These are phyloP conservation scores for Laticauda laticaudata DNA, from an alignment of 2,113 vertebrate species.

Conservation along the genomic window DNA sequence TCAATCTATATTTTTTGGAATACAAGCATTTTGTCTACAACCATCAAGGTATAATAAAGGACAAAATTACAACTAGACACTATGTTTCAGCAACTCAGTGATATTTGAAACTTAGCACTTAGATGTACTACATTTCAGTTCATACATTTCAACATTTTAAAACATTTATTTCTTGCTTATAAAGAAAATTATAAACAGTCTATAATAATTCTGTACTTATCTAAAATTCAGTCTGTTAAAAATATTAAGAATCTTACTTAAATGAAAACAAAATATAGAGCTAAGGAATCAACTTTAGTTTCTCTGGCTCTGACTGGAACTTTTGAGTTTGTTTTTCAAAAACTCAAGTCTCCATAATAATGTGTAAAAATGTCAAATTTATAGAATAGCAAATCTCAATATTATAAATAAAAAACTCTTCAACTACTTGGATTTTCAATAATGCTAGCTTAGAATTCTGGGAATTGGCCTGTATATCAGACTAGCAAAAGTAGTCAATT, in stretches of 20 bases:
- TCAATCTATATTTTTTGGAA: neutral
- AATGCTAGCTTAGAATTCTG: neutral
- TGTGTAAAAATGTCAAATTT: neutral
- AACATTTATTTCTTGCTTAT: neutral
- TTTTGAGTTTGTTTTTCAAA: neutral
- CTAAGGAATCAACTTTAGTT: neutral
- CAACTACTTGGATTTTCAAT: neutral
- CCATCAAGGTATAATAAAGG: neutral
- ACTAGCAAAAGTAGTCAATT: neutral
- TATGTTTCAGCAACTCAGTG: neutral
- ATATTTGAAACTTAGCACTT: neutral
- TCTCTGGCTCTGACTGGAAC: neutral
- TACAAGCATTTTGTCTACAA: neutral
- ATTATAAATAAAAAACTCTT: neutral
- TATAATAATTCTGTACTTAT: neutral
- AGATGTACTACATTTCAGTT: neutral
- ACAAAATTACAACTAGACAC: neutral
- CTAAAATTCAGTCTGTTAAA: neutral
- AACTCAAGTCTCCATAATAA: neutral
- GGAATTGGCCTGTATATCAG: neutral
- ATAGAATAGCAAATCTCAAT: neutral
- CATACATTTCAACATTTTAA: neutral
- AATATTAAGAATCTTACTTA: neutral
- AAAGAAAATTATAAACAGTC: neutral
- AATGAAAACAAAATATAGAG: neutral